Conservation (phyloP, 2,888 invertebrate genomes). For the Serrognathus titanus region DNA sequence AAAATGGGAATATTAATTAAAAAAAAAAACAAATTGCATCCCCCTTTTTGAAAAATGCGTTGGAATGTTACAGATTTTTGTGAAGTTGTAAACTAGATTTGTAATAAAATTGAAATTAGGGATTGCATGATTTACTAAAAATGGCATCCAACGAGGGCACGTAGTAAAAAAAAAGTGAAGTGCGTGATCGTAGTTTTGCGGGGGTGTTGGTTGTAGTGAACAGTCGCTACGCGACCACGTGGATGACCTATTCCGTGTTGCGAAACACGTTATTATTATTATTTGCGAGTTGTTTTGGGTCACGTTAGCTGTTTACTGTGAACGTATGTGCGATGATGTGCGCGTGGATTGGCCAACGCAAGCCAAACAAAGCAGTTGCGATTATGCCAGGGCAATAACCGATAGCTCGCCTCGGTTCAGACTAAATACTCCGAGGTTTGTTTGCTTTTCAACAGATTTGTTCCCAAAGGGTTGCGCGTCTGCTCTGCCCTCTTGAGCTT, state of each 20-base stretch:
- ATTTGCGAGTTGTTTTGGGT: slow-evolving; percentile 29
- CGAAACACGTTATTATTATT: slow-evolving; percentile 28
- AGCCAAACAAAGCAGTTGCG: slow-evolving; percentile 11
- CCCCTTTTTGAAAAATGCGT: no score
- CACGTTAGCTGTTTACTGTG: slow-evolving; percentile 20
- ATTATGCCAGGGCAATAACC: slow-evolving; percentile 25
- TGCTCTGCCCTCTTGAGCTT: slow-evolving; percentile 15
- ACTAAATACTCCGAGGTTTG: slow-evolving; percentile 14
- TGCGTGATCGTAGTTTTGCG: not conserved
- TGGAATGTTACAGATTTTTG: no score
- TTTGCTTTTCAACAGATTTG: slow-evolving; percentile 18
- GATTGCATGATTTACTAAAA: no score
- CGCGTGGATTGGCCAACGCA: slow-evolving; percentile 23
- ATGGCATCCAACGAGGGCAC: no score
- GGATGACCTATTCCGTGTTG: slow-evolving; percentile 34
- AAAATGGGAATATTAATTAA: no score
- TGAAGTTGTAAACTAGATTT: no score
- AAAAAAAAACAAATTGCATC: no score
- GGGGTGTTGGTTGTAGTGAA: not conserved
- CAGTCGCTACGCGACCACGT: slow-evolving; percentile 29
- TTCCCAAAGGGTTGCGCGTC: slow-evolving; percentile 19
- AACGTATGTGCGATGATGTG: slow-evolving; percentile 11
- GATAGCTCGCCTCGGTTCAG: slow-evolving; percentile 18
- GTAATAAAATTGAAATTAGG: no score
- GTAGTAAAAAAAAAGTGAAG: not conserved